These are phyloP conservation scores for Athalia cordata DNA, from an alignment of 2,888 invertebrate species.

Conservation along the genomic window DNA sequence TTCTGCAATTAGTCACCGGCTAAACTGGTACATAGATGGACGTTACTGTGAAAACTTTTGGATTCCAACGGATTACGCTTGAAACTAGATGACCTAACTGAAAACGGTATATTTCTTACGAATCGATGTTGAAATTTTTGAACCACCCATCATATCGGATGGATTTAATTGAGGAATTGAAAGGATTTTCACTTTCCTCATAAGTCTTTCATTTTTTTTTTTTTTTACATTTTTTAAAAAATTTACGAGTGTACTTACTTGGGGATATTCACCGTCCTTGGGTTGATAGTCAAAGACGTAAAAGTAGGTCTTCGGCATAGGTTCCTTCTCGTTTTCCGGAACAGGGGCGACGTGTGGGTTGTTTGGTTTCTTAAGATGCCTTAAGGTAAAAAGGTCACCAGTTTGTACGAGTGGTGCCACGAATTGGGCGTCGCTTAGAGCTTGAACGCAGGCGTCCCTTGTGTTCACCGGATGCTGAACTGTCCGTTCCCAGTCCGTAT, in stretches of 20 bases:
- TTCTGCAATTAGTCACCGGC: too few species aligned
- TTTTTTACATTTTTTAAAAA: too few species aligned
- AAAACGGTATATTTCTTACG: too few species aligned
- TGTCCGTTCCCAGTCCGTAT: conserved; percentile 97
- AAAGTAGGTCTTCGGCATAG: conserved; percentile 88
- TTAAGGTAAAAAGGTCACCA: conserved; percentile 83
- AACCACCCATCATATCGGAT: too few species aligned
- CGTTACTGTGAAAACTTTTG: too few species aligned
- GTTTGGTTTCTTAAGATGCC: conserved; percentile 72
- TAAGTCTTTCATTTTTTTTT: too few species aligned
- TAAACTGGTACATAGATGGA: too few species aligned
- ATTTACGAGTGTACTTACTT: conserved; percentile 75
- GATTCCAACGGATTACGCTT: too few species aligned
- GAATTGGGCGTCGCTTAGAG: conserved; percentile 95
- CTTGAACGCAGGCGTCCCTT: conserved; percentile 91
- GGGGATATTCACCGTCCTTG: conserved; percentile 91
- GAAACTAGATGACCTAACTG: too few species aligned
- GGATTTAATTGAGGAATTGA: too few species aligned
- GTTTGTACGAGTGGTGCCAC: conserved; percentile 93
- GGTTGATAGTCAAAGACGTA: conserved; percentile 96
- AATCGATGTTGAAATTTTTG: too few species aligned
- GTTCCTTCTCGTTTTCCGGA: conserved; percentile 75
- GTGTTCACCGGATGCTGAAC: conserved; percentile 92
- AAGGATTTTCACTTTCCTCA: too few species aligned
- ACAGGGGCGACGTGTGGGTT: conserved; percentile 78